Evolutionary conservation across 1,140 invertebrate species (phyloP), one percentile per base, ranked within the genome.

Genomic region (Ceratina australensis): DNA sequence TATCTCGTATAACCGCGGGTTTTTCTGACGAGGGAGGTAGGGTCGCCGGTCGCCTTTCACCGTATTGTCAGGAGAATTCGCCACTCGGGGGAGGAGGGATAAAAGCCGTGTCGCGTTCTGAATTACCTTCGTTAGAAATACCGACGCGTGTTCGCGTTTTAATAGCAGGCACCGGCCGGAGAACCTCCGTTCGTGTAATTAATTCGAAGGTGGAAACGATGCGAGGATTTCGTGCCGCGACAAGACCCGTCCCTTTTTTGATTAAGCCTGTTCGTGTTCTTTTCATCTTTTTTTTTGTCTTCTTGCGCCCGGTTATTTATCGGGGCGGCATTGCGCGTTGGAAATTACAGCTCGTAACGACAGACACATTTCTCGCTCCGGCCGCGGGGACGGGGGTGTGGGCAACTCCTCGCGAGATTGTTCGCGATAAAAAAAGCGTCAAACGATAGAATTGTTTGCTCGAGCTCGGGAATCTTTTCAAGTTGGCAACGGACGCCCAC

Each of bases 101-200:
- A 57, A 67, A 12, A n/a, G n/a, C 33, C 10, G 3, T 15, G 22
- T 33, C 49, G 54, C 18, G 61, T 50, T 59, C 24, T 56, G 20
- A 75, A 75, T 75, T 75, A 18, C 24, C 64, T 75, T 75, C 73
- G 73, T 75, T 75, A 75, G 33, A 42, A 68, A 68, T n/a, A 47
- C 33, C 73, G 73, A 68, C 73, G 49, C 72, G 72, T 63, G 72
- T 65, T 54, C 61, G 50, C 18, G 72, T 74, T 67, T 74, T 67
- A 74, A 74, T 49, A 42, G 63, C 33, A 22, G 61, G 22, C 56
- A 10, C 33, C 28, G 15, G 28, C 16, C 20, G 60, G 16, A 15
- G 33, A 15, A 33, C 13, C 33, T 15, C 28, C 20, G 72, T 59
- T 67, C 54, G 64, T 68, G 54, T 68, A 75, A 75, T 75, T 75